Conservation (phyloP, 2,888 invertebrate species). For the Drosophila anomalipes region DNA sequence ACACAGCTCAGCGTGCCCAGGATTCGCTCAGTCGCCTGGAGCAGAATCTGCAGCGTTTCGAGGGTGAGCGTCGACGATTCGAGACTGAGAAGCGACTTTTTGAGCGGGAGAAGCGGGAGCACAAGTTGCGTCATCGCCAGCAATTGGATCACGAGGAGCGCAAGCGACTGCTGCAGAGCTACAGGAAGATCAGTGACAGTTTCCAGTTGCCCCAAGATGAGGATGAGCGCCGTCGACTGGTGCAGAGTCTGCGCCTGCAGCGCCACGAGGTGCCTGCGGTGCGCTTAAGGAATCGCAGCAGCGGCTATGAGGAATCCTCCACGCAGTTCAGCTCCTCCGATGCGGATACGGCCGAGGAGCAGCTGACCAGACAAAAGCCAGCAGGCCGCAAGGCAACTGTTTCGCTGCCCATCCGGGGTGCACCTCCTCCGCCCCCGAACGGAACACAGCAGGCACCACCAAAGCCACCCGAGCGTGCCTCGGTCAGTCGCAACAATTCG, state of each 20-base stretch:
- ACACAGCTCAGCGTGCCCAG: conserved; percentile 39
- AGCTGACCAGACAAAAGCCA: conserved; percentile 41
- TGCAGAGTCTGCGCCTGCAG: conserved; percentile 81
- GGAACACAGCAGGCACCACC: conserved; percentile 18
- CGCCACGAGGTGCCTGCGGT: conserved; percentile 69
- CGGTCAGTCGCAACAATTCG: conserved; percentile 80
- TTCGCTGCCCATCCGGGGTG: conserved; percentile 63
- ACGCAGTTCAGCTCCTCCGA: conserved; percentile 84
- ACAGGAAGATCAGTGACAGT: conserved; percentile 82
- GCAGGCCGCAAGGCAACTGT: conserved; percentile 38
- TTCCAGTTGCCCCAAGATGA: conserved; percentile 79
- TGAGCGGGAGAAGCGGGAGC: conserved; percentile 87
- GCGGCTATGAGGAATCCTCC: conserved; percentile 83
- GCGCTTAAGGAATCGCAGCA: conserved; percentile 56
- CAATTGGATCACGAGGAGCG: conserved; percentile 83
- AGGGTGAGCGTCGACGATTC: conserved; percentile 84
- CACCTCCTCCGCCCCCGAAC: conserved; percentile 68
- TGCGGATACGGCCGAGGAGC: conserved; percentile 76
- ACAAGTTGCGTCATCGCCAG: conserved; percentile 82
- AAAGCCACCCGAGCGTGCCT: conserved; percentile 57
- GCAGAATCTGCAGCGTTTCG: conserved; percentile 83
- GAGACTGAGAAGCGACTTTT: conserved; percentile 85
- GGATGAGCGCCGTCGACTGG: conserved; percentile 80
- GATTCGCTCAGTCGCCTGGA: conserved; percentile 81
- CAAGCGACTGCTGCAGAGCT: conserved; percentile 80